A percentile compares a stretch with the other conserved stretches of the same genome.
phyloP scores from a whole-genome alignment of 2,797 vertebrate species.

The Ammospiza maritima region DNA sequence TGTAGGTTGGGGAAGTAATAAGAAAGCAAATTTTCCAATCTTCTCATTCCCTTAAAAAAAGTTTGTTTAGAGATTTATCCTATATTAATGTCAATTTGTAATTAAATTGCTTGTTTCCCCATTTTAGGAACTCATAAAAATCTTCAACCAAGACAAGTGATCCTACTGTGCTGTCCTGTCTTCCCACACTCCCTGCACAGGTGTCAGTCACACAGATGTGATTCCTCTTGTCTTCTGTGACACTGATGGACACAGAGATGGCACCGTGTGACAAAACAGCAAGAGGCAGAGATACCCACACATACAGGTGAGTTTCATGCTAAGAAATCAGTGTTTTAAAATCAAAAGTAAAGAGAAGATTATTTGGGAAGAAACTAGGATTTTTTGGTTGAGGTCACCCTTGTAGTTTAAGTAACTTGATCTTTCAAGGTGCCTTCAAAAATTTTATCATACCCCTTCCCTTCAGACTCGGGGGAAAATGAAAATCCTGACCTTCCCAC shows the following conservation, averaged over 20 bases:
- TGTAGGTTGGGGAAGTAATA: not conserved
- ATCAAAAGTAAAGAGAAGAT: not conserved
- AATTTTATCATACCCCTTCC: not conserved
- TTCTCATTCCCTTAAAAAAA: not conserved
- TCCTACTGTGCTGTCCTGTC: slow-evolving; percentile 87
- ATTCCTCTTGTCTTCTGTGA: slow-evolving; percentile 85
- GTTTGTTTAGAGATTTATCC: not conserved
- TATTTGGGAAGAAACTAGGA: not conserved
- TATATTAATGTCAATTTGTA: not conserved
- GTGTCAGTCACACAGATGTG: slow-evolving; percentile 81
- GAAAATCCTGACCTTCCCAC: not conserved
- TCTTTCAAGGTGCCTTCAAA: not conserved
- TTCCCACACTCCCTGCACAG: slow-evolving; percentile 82
- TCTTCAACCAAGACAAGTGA: slow-evolving; percentile 82
- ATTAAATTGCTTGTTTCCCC: not conserved
- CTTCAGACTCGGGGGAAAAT: not conserved
- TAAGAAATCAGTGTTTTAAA: not conserved
- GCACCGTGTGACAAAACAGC: slow-evolving; percentile 86
- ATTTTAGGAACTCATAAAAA: slow-evolving; percentile 83
- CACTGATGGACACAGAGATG: slow-evolving; percentile 82
- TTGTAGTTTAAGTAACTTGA: not conserved
- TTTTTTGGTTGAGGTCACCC: not conserved
- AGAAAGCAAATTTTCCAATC: not conserved
- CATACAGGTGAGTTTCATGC: slow-evolving; percentile 81
- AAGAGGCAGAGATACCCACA: slow-evolving; percentile 84